Evolutionary conservation across 2,797 vertebrate genomes (phyloP).

Genomic region (Esox masquinongy): DNA sequence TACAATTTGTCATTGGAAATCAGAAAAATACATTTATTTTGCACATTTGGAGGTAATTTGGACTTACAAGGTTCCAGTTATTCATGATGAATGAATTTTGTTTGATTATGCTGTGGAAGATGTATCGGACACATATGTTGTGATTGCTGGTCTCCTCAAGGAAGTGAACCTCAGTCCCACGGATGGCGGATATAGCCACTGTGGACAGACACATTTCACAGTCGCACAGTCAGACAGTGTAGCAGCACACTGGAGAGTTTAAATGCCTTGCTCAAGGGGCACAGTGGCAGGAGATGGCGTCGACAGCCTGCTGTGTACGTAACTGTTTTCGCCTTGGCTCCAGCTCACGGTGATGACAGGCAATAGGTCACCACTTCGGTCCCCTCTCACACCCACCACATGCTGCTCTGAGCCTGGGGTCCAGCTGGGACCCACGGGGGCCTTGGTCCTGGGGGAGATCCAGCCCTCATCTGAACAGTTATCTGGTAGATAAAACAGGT

Average conservation of each 20-base stretch:
- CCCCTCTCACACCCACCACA: constrained; percentile 30
- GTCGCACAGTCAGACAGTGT: background rate
- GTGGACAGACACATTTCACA: constrained; percentile 16
- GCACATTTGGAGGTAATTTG: background rate
- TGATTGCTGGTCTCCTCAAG: constrained; percentile 59
- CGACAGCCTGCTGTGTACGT: background rate
- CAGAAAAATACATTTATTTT: too few species aligned
- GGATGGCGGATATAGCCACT: constrained; percentile 40
- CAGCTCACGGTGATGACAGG: constrained; percentile 57
- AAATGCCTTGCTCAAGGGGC: background rate
- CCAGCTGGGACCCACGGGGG: constrained; percentile 45
- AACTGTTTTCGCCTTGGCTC: constrained; percentile 52
- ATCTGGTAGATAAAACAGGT: constrained; percentile 38
- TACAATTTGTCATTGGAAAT: background rate
- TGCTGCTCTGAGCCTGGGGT: background rate
- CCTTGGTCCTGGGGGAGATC: rapidly evolving
- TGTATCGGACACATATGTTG: constrained; percentile 63
- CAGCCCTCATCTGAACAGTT: constrained; percentile 53
- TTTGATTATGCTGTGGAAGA: constrained; percentile 34
- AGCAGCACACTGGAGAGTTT: constrained; percentile 12
- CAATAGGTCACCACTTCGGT: constrained; percentile 19
- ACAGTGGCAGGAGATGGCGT: background rate
- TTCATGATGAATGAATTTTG: background rate
- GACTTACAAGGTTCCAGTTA: constrained; percentile 26
- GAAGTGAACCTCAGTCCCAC: constrained; percentile 61